A percentile compares a stretch with the other conserved stretches of the same genome.
phyloP scores from a whole-genome alignment of 1,140 invertebrate genomes.

The Antheraea mylitta region DNA sequence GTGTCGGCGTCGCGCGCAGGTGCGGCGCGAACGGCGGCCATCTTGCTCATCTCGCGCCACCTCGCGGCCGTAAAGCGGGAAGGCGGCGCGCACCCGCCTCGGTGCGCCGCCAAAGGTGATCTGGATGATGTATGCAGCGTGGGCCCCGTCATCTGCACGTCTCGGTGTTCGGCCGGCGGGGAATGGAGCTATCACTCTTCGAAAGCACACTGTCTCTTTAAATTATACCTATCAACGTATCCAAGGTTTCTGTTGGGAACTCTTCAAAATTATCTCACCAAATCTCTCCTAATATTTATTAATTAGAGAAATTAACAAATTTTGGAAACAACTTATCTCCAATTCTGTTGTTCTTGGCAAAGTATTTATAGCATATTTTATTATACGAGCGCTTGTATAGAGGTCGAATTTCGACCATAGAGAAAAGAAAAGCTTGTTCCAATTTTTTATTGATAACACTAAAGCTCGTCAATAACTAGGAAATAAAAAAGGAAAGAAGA shows the following conservation, averaged over 20 bases:
- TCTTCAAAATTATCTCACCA: not conserved
- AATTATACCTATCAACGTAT: not conserved
- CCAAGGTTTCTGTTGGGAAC: not conserved
- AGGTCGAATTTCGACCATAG: too few relatives aligned
- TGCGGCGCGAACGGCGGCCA: slow-evolving; percentile 92
- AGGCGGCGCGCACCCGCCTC: slow-evolving; percentile 73
- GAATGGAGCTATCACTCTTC: slow-evolving; percentile 32
- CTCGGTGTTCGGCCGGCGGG: slow-evolving; percentile 57
- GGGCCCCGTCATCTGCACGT: slow-evolving; percentile 77
- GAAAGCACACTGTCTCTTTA: not conserved
- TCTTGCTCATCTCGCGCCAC: slow-evolving; percentile 94
- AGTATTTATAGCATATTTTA: too few relatives aligned
- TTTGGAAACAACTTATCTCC: too few relatives aligned
- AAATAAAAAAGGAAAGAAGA: too few relatives aligned
- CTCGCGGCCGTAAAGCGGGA: slow-evolving; percentile 79
- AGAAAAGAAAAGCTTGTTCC: too few relatives aligned
- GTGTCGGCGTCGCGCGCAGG: slow-evolving; percentile 90
- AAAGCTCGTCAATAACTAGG: too few relatives aligned
- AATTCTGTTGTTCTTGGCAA: too few relatives aligned
- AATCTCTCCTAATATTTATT: too few relatives aligned
- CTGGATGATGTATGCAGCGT: slow-evolving; percentile 74
- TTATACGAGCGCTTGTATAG: too few relatives aligned
- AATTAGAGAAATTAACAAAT: too few relatives aligned
- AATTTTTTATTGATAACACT: too few relatives aligned
- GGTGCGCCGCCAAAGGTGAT: slow-evolving; percentile 78